These are phyloP conservation scores for Dryas iulia DNA, from an alignment of 1,140 invertebrate genomes.

Conservation along the genomic window DNA sequence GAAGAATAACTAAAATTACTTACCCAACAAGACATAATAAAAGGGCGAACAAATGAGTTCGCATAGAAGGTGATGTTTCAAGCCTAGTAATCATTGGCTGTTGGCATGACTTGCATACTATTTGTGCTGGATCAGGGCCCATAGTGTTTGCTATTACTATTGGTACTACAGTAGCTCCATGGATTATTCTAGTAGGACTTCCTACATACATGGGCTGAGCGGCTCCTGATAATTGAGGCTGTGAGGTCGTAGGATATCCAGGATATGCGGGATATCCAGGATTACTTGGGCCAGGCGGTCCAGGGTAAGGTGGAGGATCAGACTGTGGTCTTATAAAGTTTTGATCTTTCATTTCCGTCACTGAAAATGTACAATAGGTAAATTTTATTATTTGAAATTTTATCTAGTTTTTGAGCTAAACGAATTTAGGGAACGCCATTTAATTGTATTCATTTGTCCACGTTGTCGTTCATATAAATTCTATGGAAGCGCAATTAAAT, in stretches of 20 bases:
- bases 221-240: slow-evolving; percentile 12
- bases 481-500: not conserved
- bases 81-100: slow-evolving; percentile 74
- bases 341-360: slow-evolving; percentile 21
- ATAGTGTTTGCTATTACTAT: slow-evolving; percentile 44
- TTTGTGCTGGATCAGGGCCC: slow-evolving; percentile 64
- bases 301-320: slow-evolving; percentile 36
- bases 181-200: slow-evolving; percentile 28
- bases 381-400: too few species aligned
- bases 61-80: slow-evolving; percentile 73
- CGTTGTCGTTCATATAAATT: not conserved
- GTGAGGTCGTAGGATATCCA: slow-evolving; percentile 3
- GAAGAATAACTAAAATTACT: slow-evolving; percentile 21
- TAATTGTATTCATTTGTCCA: not conserved
- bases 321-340: slow-evolving; percentile 15
- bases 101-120: slow-evolving; percentile 80
- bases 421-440: not conserved
- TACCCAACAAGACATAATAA: slow-evolving; percentile 81
- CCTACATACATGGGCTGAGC: not conserved
- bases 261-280: slow-evolving; percentile 8
- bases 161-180: slow-evolving; percentile 25
- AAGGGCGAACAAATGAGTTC: slow-evolving; percentile 82
- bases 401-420: too few species aligned
- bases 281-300: not conserved
- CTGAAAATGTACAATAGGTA: too few species aligned